These are phyloP conservation scores for Nomada ferruginata DNA, from an alignment of 2,888 invertebrate genomes.

Conservation along the genomic window DNA sequence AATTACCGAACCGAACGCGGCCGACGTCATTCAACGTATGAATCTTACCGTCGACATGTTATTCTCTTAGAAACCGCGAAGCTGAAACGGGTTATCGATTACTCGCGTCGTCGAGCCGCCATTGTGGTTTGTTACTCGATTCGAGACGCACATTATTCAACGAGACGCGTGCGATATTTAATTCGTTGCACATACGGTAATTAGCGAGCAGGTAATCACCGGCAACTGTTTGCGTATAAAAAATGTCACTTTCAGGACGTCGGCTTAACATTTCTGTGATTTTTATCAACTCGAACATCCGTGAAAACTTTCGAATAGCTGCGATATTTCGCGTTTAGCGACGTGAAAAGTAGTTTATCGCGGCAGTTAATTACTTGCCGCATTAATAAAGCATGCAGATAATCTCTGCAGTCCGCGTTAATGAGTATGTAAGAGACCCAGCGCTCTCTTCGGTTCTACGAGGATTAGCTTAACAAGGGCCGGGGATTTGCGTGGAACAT, in stretches of 20 bases:
- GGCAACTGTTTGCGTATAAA: not conserved
- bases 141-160: too few relatives aligned
- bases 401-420: conserved; percentile 65
- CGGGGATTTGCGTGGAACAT: conserved; percentile 45
- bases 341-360: conserved; percentile 49
- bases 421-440: conserved; percentile 65
- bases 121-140: too few relatives aligned
- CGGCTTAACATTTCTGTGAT: conserved; percentile 14
- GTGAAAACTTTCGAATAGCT: conserved; percentile 54
- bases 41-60: not conserved
- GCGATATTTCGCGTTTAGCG: conserved; percentile 44
- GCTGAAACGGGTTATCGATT: conserved; percentile 21
- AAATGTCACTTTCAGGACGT: not conserved
- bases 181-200: not conserved
- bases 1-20: conserved; percentile 59
- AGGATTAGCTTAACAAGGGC: conserved; percentile 58
- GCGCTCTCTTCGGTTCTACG: conserved; percentile 12
- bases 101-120: conserved; percentile 5
- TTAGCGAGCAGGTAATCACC: not conserved
- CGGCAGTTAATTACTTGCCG: conserved; percentile 62
- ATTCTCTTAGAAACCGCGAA: conserved; percentile 15
- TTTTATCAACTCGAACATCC: conserved; percentile 39
- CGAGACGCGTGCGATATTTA: too few relatives aligned
- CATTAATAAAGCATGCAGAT: conserved; percentile 69
- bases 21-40: conserved; percentile 24